phyloP scores from a whole-genome alignment of 2,888 invertebrate genomes.

The Ellobium chinense region DNA sequence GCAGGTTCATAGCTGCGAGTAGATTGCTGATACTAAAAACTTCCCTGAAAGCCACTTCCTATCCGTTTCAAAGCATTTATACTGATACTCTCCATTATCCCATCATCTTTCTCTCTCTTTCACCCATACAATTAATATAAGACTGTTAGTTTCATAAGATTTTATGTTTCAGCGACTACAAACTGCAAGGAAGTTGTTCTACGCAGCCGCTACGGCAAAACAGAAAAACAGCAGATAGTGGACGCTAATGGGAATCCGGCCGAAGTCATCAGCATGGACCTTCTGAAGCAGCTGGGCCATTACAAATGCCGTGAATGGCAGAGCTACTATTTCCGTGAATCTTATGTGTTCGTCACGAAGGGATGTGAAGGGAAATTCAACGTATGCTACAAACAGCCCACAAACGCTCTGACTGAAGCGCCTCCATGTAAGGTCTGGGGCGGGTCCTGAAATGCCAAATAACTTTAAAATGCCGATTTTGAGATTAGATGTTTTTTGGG shows the following conservation, averaged over 20 bases:
- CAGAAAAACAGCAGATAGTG: neutral
- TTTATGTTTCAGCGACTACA: no score
- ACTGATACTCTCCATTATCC: no score
- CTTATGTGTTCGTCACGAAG: neutral
- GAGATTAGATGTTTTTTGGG: no score
- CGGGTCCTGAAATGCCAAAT: no score
- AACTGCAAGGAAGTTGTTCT: neutral
- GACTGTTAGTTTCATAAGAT: no score
- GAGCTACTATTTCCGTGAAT: neutral
- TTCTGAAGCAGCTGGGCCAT: neutral
- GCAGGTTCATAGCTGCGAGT: no score
- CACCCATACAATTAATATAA: no score
- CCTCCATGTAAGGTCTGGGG: neutral
- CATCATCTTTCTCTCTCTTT: no score
- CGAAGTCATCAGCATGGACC: neutral
- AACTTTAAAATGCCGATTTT: no score
- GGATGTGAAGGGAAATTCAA: constrained; percentile 1
- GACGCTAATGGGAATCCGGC: neutral
- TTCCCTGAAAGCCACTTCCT: no score
- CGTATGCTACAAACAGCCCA: neutral
- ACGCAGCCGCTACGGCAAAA: neutral
- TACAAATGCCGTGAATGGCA: neutral
- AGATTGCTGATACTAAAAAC: no score
- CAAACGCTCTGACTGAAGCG: neutral
- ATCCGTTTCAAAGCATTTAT: no score